phyloP scores from a whole-genome alignment of 2,113 vertebrate genomes.

The Dicentrarchus labrax region DNA sequence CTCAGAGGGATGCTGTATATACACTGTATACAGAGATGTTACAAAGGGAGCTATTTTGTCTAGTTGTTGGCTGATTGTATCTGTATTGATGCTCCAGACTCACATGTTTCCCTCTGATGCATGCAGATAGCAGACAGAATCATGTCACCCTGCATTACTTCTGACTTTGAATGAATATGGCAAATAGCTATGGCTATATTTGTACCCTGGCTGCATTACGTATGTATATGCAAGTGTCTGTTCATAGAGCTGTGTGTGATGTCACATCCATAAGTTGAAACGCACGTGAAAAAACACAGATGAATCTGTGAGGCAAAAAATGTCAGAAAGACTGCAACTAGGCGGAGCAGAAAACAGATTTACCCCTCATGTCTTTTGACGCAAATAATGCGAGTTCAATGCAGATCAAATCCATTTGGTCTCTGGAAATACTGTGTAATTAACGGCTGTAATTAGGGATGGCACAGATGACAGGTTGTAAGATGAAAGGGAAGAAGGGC shows the following conservation, averaged over 20 bases:
- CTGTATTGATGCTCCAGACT: conserved; percentile 48
- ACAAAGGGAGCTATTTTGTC: conserved; percentile 24
- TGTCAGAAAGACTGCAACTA: background rate
- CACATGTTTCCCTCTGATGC: conserved; percentile 16
- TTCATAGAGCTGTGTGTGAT: background rate
- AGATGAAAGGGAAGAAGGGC: conserved; percentile 45
- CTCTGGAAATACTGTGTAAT: conserved; percentile 69
- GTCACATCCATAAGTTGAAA: conserved; percentile 15
- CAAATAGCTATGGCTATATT: conserved; percentile 32
- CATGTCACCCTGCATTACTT: conserved; percentile 34
- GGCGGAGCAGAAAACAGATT: background rate
- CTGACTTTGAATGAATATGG: conserved; percentile 19
- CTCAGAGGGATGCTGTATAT: background rate
- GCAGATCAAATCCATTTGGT: conserved; percentile 74
- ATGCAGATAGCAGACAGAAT: conserved; percentile 40
- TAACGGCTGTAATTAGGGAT: conserved; percentile 69
- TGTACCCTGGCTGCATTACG: conserved; percentile 35
- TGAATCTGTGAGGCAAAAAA: background rate
- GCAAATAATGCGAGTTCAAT: conserved; percentile 46
- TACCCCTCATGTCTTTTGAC: conserved; percentile 29
- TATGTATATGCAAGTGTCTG: conserved; percentile 14
- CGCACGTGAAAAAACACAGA: background rate
- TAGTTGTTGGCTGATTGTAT: conserved; percentile 41
- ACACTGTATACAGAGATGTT: conserved; percentile 1
- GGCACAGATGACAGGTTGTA: conserved; percentile 56